These are phyloP conservation scores for Oreochromis aureus DNA, from an alignment of 2,113 vertebrate genomes.

Conservation along the genomic window DNA sequence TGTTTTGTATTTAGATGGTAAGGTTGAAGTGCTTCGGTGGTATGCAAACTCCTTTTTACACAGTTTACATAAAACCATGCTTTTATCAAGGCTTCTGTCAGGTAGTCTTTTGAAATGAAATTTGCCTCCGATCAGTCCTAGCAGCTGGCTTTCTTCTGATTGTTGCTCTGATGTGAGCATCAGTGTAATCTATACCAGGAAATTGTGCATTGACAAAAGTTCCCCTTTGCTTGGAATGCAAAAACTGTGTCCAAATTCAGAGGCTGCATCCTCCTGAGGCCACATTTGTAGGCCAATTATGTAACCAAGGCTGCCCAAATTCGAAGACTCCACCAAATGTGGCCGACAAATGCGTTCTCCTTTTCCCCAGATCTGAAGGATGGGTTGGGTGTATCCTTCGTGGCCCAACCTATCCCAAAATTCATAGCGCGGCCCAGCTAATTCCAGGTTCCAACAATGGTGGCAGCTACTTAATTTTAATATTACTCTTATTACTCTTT, in stretches of 20 bases:
- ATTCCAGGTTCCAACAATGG: too few relatives aligned
- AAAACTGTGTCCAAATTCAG: neutral
- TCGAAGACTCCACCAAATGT: neutral
- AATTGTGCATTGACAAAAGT: neutral
- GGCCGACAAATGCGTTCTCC: neutral
- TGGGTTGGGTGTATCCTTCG: neutral
- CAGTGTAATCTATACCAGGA: neutral
- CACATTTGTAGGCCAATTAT: too few relatives aligned
- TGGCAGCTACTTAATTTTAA: too few relatives aligned
- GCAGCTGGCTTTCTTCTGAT: neutral
- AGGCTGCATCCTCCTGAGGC: neutral
- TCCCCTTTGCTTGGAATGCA: neutral
- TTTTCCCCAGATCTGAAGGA: neutral
- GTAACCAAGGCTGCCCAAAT: neutral
- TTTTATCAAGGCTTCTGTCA: neutral
- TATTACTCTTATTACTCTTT: too few relatives aligned
- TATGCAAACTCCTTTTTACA: fast-evolving
- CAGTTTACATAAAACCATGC: neutral
- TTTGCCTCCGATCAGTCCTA: neutral
- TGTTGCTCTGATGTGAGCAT: neutral
- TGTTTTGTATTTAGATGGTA: neutral
- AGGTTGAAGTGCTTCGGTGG: neutral
- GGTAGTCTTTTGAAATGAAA: neutral
- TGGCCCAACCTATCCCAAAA: neutral
- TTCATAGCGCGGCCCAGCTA: too few relatives aligned